A percentile compares a stretch with the other conserved stretches of the same genome.
These are phyloP conservation scores for Drosophila pseudoananassae DNA, from an alignment of 1,140 invertebrate species.

Conservation along the genomic window DNA sequence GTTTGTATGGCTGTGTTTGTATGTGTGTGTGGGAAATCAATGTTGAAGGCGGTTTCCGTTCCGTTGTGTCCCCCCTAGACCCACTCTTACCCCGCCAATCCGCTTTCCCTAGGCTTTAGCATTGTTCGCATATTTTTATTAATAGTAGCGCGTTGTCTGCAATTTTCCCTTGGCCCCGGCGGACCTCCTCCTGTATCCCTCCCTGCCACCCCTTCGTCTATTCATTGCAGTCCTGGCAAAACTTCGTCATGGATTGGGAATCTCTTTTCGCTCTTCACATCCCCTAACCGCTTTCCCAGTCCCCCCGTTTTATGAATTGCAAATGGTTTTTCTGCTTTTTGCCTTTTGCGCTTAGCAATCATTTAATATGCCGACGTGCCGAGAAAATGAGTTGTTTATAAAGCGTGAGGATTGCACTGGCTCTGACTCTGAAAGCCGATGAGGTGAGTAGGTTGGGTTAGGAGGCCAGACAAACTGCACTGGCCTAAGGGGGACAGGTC, in stretches of 20 bases:
- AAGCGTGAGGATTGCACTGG: slow-evolving; percentile 55
- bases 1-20: slow-evolving; percentile 19
- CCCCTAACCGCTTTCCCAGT: slow-evolving; percentile 7
- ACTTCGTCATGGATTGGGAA: slow-evolving; percentile 63
- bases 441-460: slow-evolving; percentile 2
- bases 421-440: slow-evolving; percentile 12
- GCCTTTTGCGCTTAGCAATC: slow-evolving; percentile 71
- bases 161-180: slow-evolving; percentile 51
- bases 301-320: slow-evolving; percentile 58
- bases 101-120: slow-evolving; percentile 41
- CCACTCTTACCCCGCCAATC: neutral
- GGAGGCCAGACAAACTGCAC: neutral
- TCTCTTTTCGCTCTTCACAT: slow-evolving; percentile 9
- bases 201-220: slow-evolving; percentile 11
- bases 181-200: slow-evolving; percentile 1
- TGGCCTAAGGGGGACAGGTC: slow-evolving; percentile 32
- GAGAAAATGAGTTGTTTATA: slow-evolving; percentile 70
- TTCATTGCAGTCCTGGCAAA: slow-evolving; percentile 49
- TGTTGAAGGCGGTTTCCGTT: slow-evolving; percentile 46
- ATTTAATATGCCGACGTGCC: slow-evolving; percentile 72
- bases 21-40: slow-evolving; percentile 57
- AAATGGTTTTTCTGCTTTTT: slow-evolving; percentile 65
- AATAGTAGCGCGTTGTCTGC: slow-evolving; percentile 74
- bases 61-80: slow-evolving; percentile 4
- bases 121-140: slow-evolving; percentile 77